phyloP scores from a whole-genome alignment of 2,888 invertebrate species.

The Drosophila pseudotalamancana region DNA sequence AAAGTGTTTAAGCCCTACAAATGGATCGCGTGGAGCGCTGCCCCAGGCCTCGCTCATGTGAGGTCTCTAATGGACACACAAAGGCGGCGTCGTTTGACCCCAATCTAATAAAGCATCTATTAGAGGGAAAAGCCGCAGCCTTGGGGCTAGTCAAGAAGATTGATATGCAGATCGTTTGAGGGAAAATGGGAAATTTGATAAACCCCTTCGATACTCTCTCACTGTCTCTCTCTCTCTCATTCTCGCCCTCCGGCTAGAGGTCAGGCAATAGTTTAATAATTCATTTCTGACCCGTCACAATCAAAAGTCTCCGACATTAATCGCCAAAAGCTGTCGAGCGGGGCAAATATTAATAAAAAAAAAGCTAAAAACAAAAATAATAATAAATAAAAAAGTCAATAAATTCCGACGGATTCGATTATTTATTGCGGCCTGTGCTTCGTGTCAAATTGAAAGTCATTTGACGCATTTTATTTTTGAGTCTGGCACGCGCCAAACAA shows the following conservation, averaged over 20 bases:
- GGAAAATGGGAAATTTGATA: neutral
- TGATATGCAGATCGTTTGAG: slow-evolving; percentile 8
- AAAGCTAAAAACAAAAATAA: neutral
- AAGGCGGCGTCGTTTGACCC: slow-evolving; percentile 47
- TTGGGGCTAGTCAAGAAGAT: slow-evolving; percentile 1
- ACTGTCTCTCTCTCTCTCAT: neutral
- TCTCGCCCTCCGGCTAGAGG: slow-evolving; percentile 37
- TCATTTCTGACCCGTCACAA: slow-evolving; percentile 45
- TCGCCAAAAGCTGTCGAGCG: slow-evolving; percentile 31
- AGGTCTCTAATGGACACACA: slow-evolving; percentile 24
- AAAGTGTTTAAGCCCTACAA: too few relatives aligned
- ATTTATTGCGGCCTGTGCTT: slow-evolving; percentile 18
- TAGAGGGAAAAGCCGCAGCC: slow-evolving; percentile 22
- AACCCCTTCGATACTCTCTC: neutral
- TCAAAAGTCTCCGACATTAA: slow-evolving; percentile 31
- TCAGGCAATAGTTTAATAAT: slow-evolving; percentile 41
- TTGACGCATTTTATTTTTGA: slow-evolving; percentile 10
- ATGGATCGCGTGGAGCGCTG: too few relatives aligned
- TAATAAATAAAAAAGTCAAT: slow-evolving; percentile 20
- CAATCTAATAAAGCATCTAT: slow-evolving; percentile 39
- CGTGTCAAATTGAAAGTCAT: slow-evolving; percentile 29
- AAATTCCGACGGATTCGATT: slow-evolving; percentile 31
- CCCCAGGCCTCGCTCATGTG: slow-evolving; percentile 21
- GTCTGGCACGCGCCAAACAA: slow-evolving; percentile 38
- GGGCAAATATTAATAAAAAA: slow-evolving; percentile 1